These are phyloP conservation scores for Aspidiotus rigidus DNA, from an alignment of 2,888 invertebrate genomes.

Conservation along the genomic window DNA sequence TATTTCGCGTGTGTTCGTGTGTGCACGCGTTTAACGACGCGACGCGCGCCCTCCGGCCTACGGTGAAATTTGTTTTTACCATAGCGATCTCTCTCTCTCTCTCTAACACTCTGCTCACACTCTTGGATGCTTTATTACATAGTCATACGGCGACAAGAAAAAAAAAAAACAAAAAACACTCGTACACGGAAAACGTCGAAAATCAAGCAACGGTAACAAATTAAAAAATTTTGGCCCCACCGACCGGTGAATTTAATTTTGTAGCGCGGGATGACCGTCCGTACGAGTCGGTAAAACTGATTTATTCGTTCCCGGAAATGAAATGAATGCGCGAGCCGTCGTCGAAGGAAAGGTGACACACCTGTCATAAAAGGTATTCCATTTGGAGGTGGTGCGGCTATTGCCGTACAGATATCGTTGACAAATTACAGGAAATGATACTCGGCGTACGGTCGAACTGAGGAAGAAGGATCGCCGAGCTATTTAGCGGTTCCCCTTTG, in stretches of 20 bases:
- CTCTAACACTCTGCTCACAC: no score
- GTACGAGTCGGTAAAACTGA: neutral
- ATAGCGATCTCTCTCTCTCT: no score
- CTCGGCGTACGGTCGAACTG: no score
- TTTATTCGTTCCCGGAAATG: neutral
- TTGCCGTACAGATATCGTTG: no score
- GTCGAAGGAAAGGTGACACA: no score
- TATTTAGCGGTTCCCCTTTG: no score
- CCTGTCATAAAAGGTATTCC: no score
- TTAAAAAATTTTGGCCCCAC: neutral
- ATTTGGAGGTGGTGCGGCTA: no score
- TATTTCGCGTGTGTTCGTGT: no score
- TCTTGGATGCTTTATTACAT: conserved; percentile 3
- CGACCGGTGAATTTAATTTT: neutral
- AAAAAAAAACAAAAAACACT: neutral
- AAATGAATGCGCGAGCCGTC: neutral
- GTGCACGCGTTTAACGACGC: no score
- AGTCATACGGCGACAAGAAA: neutral
- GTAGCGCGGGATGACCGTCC: neutral
- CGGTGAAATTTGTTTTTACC: conserved; percentile 27
- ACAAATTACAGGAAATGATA: no score
- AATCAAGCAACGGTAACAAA: neutral
- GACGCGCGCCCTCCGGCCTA: conserved; percentile 11
- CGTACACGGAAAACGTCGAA: neutral
- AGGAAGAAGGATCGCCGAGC: no score